phyloP scores from a whole-genome alignment of 2,797 vertebrate genomes.

The Muscicapa comitata region DNA sequence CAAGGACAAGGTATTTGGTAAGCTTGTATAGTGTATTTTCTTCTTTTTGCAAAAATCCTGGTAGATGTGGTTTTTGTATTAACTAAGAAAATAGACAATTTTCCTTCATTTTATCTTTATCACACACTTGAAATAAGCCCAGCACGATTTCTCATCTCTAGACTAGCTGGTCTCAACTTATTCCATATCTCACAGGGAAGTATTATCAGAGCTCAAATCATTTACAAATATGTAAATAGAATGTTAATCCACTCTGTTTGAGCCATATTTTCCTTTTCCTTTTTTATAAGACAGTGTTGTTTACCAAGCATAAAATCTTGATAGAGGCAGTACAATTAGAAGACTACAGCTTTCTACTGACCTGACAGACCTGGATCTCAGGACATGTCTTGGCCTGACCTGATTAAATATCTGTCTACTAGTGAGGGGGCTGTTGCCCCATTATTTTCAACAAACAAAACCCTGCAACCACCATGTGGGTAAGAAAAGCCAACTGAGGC shows the following conservation, averaged over 20 bases:
- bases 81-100: background rate
- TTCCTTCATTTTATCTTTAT: background rate
- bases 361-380: background rate
- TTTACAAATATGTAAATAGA: background rate
- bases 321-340: background rate
- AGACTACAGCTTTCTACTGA: background rate
- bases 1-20: background rate
- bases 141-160: background rate
- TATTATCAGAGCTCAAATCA: background rate
- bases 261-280: background rate
- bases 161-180: background rate
- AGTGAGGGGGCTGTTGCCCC: background rate
- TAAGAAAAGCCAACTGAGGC: background rate
- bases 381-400: background rate
- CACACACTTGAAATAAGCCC: background rate
- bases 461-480: background rate
- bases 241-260: background rate
- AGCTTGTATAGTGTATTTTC: accelerated
- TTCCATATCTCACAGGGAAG: background rate
- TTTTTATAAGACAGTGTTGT: background rate
- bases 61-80: background rate
- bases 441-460: background rate
- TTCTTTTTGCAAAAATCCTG: background rate
- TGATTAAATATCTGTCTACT: background rate
- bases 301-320: background rate